Percentiles rank a stretch among this genome's conserved stretches.
Conservation (phyloP, 2,113 vertebrate genomes). For the Callopanchax toddi region DNA sequence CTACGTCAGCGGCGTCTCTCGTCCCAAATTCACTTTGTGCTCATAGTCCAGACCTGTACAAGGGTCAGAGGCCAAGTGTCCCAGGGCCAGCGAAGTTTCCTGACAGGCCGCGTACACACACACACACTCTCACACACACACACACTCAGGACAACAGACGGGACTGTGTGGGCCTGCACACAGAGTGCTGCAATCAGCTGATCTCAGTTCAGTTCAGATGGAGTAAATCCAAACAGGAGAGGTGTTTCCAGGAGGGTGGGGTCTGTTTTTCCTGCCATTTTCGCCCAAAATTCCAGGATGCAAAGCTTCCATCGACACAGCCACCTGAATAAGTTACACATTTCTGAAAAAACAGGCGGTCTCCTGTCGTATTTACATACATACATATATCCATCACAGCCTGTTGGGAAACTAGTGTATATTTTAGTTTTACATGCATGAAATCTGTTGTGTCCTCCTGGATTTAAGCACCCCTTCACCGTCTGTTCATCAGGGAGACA, state of each 20-base stretch:
- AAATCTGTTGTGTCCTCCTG: slow-evolving; percentile 55
- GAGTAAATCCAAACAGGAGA: slow-evolving; percentile 55
- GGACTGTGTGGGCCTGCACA: slow-evolving; percentile 68
- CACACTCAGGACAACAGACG: slow-evolving; percentile 42
- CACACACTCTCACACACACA: slow-evolving; percentile 13
- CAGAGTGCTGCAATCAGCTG: slow-evolving; percentile 49
- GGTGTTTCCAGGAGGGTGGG: slow-evolving; percentile 53
- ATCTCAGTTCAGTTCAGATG: slow-evolving; percentile 42
- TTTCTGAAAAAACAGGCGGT: slow-evolving; percentile 59
- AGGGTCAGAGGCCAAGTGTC: slow-evolving; percentile 46
- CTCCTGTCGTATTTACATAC: slow-evolving; percentile 73
- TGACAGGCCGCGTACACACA: slow-evolving; percentile 41
- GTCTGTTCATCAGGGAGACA: slow-evolving; percentile 56
- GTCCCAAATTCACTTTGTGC: slow-evolving; percentile 71
- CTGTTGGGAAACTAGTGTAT: slow-evolving; percentile 72
- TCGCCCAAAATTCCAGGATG: slow-evolving; percentile 61
- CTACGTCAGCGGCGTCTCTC: slow-evolving; percentile 53
- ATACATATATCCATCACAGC: slow-evolving; percentile 74
- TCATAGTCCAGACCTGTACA: slow-evolving; percentile 76
- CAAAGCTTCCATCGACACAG: slow-evolving; percentile 78
- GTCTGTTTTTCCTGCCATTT: slow-evolving; percentile 19
- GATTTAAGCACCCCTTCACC: slow-evolving; percentile 53
- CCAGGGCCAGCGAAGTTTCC: slow-evolving; percentile 34
- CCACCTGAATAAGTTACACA: slow-evolving; percentile 77
- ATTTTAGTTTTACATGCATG: slow-evolving; percentile 75